Base-by-base conservation (phyloP, 2,113 vertebrate genomes). In the Puntigrus tetrazona region DNA sequence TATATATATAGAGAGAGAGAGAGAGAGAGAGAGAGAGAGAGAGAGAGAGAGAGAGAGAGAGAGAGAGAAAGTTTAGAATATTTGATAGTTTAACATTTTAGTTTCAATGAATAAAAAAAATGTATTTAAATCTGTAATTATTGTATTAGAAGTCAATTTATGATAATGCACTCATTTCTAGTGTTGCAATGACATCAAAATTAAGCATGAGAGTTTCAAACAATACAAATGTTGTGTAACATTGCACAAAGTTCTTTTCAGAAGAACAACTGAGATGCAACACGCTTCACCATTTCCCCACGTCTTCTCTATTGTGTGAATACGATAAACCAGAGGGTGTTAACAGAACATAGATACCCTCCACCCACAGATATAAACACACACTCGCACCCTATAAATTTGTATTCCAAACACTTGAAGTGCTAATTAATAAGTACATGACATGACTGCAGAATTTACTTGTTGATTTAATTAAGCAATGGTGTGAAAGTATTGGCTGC, bases 381-480 rank as follows among this genome's bases (percentile, higher is more conserved):
- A 38, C 47, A 36, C 50, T 59, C 75, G 22, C 36, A n/a, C 3
- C 80, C 80, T 22, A 78, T 52, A 1, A 1, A 27, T 77, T 82
- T 84, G 10, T 67, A 31, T 69, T 81, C 73, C 13, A 38, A 20
- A 76, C 72, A 67, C 7, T 16, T 14, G 22, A n/a, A 52, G 65
- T 75, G 67, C 52, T 84, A 65, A 87, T 75, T 80, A 69, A 50
- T n/a, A 36, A 31, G 20, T 59, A 34, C 5, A 27, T 70, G 38
- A 74, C 29, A 59, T 34, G 75, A 41, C 43, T 85, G 87, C 75
- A 61, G 79, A 41, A 76, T 80, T 72, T 18, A 59, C 36, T 78
- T 73, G 72, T 59, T 89, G 88, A 91, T 91, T 90, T 78, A 45
- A 72, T 90, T 88, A 90, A 18, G 11, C 43, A 75, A 38, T 22